These are phyloP conservation scores for Coregonus ussuriensis DNA, from an alignment of 2,797 vertebrate genomes.

Conservation along the genomic window DNA sequence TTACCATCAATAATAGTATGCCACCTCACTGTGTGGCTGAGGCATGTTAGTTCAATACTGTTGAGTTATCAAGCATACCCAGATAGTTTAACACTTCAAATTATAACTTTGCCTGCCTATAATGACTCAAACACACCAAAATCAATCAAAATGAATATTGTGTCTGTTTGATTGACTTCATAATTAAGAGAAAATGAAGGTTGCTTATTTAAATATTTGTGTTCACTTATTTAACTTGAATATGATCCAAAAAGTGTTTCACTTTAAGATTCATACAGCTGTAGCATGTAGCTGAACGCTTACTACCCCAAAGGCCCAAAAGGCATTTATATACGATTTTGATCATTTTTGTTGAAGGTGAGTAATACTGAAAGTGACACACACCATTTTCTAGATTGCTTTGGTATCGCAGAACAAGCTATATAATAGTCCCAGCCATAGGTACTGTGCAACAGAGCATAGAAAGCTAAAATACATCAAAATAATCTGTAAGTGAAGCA, in stretches of 20 bases:
- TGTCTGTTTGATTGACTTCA: neutral
- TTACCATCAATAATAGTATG: neutral
- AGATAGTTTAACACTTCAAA: neutral
- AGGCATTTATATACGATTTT: conserved; percentile 23
- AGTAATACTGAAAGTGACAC: conserved; percentile 34
- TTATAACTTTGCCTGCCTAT: neutral
- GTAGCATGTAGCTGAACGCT: conserved; percentile 14
- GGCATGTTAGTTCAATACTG: no score
- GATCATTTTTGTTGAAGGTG: conserved; percentile 37
- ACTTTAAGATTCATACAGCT: conserved; percentile 32
- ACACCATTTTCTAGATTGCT: conserved; percentile 24
- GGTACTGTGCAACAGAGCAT: conserved; percentile 34
- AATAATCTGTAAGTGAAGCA: conserved; percentile 34
- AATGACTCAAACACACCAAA: conserved; percentile 3
- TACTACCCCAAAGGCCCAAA: conserved; percentile 62
- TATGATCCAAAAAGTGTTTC: conserved; percentile 65
- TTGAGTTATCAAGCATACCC: neutral
- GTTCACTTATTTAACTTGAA: neutral
- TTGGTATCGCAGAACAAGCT: conserved; percentile 38
- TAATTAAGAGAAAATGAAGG: neutral
- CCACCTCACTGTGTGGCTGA: neutral
- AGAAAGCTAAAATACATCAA: neutral
- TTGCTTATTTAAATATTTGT: neutral
- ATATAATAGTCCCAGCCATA: conserved; percentile 22
- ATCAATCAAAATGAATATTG: neutral